Evolutionary conservation across 2,888 invertebrate species (phyloP).

Genomic region (Eumerus sabulonum): DNA sequence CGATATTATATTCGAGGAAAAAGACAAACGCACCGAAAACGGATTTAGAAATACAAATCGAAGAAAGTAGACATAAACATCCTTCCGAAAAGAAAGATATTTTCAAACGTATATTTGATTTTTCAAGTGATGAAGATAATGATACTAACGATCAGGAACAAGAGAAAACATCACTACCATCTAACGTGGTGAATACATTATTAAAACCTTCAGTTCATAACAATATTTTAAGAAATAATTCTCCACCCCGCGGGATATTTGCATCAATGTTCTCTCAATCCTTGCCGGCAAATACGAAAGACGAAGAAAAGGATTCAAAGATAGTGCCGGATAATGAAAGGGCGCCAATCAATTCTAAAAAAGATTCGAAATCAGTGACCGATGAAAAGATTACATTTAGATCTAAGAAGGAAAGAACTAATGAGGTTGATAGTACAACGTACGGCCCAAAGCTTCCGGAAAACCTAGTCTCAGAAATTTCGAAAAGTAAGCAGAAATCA

Average conservation of each 20-base stretch:
- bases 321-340: constrained; percentile 54
- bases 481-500: constrained; percentile 71
- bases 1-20: not conserved
- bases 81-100: constrained; percentile 86
- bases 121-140: constrained; percentile 83
- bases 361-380: no score
- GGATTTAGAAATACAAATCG: constrained; percentile 75
- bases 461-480: constrained; percentile 30
- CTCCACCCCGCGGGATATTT: constrained; percentile 87
- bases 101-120: constrained; percentile 93
- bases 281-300: constrained; percentile 13
- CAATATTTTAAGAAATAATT: constrained; percentile 83
- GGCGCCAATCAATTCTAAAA: constrained; percentile 71
- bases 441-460: constrained; percentile 75
- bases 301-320: not conserved
- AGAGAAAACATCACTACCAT: constrained; percentile 65
- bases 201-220: constrained; percentile 78
- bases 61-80: constrained; percentile 75
- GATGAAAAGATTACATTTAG: constrained; percentile 71
- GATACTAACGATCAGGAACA: constrained; percentile 80
- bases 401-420: constrained; percentile 62
- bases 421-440: constrained; percentile 51
- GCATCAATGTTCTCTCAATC: constrained; percentile 73
- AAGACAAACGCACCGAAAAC: constrained; percentile 69
- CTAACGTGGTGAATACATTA: constrained; percentile 71